A percentile compares a stretch with the other conserved stretches of the same genome.
These are phyloP conservation scores for Caranx ignobilis DNA, from an alignment of 2,113 vertebrate species.

Conservation along the genomic window DNA sequence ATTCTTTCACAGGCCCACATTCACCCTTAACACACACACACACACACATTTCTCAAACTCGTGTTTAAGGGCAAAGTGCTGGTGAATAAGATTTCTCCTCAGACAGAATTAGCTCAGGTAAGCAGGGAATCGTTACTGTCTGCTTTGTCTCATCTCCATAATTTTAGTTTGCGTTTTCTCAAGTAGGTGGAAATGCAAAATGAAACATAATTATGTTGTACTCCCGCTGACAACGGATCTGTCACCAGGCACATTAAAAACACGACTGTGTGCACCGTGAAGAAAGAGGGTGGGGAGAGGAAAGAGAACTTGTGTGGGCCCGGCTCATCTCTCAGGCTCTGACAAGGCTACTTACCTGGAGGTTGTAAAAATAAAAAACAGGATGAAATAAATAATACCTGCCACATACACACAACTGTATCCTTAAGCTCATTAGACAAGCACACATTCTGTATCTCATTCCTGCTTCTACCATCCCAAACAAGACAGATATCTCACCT, in stretches of 20 bases:
- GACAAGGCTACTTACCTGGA: conserved; percentile 72
- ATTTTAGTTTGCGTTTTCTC: conserved; percentile 59
- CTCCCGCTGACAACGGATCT: conserved; percentile 74
- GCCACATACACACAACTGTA: conserved; percentile 48
- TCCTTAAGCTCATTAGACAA: conserved; percentile 73
- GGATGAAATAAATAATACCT: conserved; percentile 47
- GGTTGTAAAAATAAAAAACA: conserved; percentile 63
- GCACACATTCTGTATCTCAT: conserved; percentile 57
- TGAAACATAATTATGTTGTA: conserved; percentile 79
- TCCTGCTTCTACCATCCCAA: conserved; percentile 34
- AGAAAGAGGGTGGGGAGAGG: conserved; percentile 24
- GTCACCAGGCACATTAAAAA: conserved; percentile 69
- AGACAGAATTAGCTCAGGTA: conserved; percentile 71
- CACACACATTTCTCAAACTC: conserved; percentile 47
- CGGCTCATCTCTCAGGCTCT: conserved; percentile 71
- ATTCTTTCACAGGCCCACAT: conserved; percentile 21
- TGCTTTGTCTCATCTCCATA: conserved; percentile 72
- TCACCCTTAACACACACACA: conserved; percentile 17
- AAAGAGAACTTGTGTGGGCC: conserved; percentile 60
- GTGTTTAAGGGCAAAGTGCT: conserved; percentile 39
- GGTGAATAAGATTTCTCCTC: conserved; percentile 39
- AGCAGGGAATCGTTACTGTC: conserved; percentile 60
- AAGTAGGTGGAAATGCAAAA: conserved; percentile 75
- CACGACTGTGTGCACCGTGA: conserved; percentile 33
- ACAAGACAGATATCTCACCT: conserved; percentile 61